A percentile compares a stretch with the other conserved stretches of the same genome.
These are phyloP conservation scores for Myripristis murdjan DNA, from an alignment of 2,797 vertebrate species.

Conservation along the genomic window DNA sequence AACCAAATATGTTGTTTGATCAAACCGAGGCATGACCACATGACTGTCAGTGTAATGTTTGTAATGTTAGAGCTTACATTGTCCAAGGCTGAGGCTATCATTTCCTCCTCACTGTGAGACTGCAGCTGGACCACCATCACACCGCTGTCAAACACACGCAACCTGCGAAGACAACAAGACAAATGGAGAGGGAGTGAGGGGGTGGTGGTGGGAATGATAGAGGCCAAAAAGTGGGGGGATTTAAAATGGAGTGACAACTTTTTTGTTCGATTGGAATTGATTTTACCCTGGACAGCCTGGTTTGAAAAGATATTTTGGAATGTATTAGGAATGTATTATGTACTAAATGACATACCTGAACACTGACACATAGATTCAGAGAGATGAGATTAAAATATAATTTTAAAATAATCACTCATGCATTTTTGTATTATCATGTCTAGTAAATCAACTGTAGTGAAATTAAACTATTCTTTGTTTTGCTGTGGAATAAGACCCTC, in stretches of 20 bases:
- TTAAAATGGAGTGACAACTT: background rate
- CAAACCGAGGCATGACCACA: background rate
- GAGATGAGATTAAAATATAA: no score
- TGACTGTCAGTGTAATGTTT: slow-evolving; percentile 22
- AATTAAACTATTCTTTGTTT: no score
- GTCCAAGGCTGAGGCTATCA: slow-evolving; percentile 96
- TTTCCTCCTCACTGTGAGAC: slow-evolving; percentile 98
- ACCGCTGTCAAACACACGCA: slow-evolving; percentile 97
- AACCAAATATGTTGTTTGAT: slow-evolving; percentile 1
- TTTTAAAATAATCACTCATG: no score
- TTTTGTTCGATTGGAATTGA: no score
- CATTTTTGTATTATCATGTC: no score
- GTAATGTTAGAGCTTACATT: slow-evolving; percentile 84
- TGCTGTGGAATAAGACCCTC: no score
- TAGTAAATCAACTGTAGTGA: no score
- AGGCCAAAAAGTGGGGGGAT: background rate
- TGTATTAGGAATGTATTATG: no score
- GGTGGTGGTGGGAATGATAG: background rate
- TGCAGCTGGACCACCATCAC: slow-evolving; percentile 99
- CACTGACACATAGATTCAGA: no score
- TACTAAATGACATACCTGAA: no score
- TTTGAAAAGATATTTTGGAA: no score
- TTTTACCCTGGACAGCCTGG: no score
- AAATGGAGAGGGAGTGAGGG: background rate
- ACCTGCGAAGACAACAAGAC: slow-evolving; percentile 78